Conservation (phyloP, 2,797 vertebrate genomes). For the Galaxias olidus region DNA sequence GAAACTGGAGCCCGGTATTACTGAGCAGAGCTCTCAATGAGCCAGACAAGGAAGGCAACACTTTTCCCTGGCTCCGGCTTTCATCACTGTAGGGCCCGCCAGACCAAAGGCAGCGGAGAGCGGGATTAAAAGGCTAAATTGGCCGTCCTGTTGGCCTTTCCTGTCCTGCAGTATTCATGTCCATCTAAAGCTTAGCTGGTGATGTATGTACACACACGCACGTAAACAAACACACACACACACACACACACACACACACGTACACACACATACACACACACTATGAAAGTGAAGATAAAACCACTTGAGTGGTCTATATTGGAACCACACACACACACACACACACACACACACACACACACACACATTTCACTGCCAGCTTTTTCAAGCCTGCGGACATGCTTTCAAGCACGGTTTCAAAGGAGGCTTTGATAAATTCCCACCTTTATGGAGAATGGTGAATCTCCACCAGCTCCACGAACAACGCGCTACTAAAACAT, state of each 20-base stretch:
- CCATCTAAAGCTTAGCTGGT: conserved; percentile 63
- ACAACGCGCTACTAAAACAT: no score
- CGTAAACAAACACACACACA: no score
- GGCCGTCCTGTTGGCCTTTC: conserved; percentile 60
- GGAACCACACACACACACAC: no score
- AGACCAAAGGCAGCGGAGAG: conserved; percentile 60
- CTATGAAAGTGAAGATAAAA: conserved; percentile 47
- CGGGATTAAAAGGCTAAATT: conserved; percentile 72
- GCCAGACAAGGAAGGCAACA: conserved; percentile 64
- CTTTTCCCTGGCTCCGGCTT: conserved; percentile 66
- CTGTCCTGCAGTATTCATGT: conserved; percentile 70
- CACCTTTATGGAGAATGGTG: conserved; percentile 34
- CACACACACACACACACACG: no score
- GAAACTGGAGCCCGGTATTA: conserved; percentile 56
- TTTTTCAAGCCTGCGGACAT: conserved; percentile 49
- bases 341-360: no score
- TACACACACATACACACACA: conserved; percentile 25
- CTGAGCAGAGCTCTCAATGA: conserved; percentile 47
- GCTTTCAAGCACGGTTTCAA: not conserved
- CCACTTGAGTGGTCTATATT: conserved; percentile 54
- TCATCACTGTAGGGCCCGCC: conserved; percentile 60
- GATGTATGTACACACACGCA: conserved; percentile 47
- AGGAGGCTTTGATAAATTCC: conserved; percentile 40
- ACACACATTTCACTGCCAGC: conserved; percentile 64
- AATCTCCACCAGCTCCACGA: no score